Evolutionary conservation across 2,888 invertebrate species (phyloP), one percentile per base, ranked within the genome.

Genomic region (Drosophila dives): DNA sequence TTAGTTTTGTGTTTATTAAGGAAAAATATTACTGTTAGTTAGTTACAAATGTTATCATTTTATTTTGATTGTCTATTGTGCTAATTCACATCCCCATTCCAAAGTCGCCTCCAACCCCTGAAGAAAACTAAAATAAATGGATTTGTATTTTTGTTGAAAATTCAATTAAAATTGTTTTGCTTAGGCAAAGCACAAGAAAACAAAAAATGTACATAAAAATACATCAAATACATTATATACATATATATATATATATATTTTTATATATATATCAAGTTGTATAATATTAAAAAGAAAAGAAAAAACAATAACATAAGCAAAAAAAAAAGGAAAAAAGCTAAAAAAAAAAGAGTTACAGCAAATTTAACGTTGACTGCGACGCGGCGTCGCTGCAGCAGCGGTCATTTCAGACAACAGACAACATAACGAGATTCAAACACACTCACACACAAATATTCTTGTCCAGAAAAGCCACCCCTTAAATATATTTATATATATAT

Each of bases 161-260:
- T 89, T 87, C 88, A 90, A 90, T 91, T 91, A 91, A 86, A 90
- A 86, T 86, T 83, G 74, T 79, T 86, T 81, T 65, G 78, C 86
- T 83, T 77, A 50, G 65, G 54, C 73, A 65, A 54, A 49, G 50
- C 34, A 63, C 42, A 63, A 54, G 45, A 50, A 64, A 56, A 53
- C 48, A 65, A 51, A 42, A 49, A 59, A 67, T 63, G 66, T 54
- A 81, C 56, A 71, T 59, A 74, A 74, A 79, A 75, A 79, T 65
- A 80, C 72, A 75, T 61, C 64, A 78, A 77, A 81, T 70, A 80
- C 77, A 80, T 80, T 81, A 81, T 84, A 55, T 54, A 38, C 12
- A 38, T 7, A 23, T 7, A 54, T n/a, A 32, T 11, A 50, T 1
- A 32, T 0, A 12, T 32, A 23, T 7, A 50, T n/a, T 32, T n/a